A percentile compares a stretch with the other conserved stretches of the same genome.
phyloP scores from a whole-genome alignment of 2,113 vertebrate species.

The Brachyhypopomus gauderio region DNA sequence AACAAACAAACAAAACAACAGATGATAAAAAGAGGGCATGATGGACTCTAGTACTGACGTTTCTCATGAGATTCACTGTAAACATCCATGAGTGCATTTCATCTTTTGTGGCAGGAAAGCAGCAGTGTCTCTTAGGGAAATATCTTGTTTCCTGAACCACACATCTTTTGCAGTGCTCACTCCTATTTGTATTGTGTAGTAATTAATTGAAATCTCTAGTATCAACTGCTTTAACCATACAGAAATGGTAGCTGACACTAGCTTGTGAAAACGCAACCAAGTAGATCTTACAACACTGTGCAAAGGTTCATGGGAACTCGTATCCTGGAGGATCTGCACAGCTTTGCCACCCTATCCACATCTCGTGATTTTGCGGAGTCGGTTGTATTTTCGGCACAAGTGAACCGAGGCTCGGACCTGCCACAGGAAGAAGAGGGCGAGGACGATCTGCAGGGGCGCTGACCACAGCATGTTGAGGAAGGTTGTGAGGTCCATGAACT shows the following conservation, averaged over 20 bases:
- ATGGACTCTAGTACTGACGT: not conserved
- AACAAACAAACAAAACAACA: slow-evolving; percentile 10
- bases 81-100: not conserved
- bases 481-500: slow-evolving; percentile 86
- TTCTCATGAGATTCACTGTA: not conserved
- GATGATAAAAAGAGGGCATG: slow-evolving; percentile 15
- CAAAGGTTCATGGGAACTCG: not conserved
- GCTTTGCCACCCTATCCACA: too few species aligned
- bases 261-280: too few species aligned
- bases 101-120: not conserved
- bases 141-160: not conserved
- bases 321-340: not conserved
- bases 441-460: slow-evolving; percentile 89
- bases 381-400: too few species aligned
- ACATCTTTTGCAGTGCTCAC: not conserved
- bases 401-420: slow-evolving; percentile 72
- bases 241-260: not conserved
- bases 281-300: too few species aligned
- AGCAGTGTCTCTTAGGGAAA: not conserved
- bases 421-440: slow-evolving; percentile 95
- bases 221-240: not conserved
- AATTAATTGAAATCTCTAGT: not conserved
- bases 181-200: not conserved
- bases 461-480: slow-evolving; percentile 96
- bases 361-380: not conserved